These are phyloP conservation scores for Saccostrea cuccullata DNA, from an alignment of 1,140 invertebrate species.

Conservation along the genomic window DNA sequence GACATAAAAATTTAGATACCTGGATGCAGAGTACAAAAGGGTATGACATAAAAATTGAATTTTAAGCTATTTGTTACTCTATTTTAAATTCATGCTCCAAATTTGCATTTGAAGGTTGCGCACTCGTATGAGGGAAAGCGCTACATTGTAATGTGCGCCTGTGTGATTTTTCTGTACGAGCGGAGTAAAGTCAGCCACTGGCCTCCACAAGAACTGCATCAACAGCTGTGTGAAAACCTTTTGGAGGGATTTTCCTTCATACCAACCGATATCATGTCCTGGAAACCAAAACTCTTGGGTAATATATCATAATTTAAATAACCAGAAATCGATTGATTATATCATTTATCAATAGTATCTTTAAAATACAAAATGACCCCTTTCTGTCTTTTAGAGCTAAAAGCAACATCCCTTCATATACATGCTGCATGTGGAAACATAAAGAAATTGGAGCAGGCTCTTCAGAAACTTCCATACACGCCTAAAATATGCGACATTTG, in stretches of 20 bases:
- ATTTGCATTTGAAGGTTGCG: slow-evolving; percentile 35
- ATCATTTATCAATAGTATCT: no score
- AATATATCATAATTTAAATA: neutral
- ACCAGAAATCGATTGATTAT: neutral
- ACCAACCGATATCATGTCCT: slow-evolving; percentile 60
- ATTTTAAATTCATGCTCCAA: neutral
- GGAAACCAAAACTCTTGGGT: slow-evolving; percentile 52
- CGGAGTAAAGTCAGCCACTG: slow-evolving; percentile 58
- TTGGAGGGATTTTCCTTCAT: slow-evolving; percentile 60
- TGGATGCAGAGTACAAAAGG: slow-evolving; percentile 62
- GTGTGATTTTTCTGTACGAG: slow-evolving; percentile 62
- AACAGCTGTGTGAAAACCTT: slow-evolving; percentile 52
- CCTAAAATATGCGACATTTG: slow-evolving; percentile 33
- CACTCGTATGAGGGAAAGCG: slow-evolving; percentile 50
- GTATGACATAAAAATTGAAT: neutral
- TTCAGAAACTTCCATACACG: slow-evolving; percentile 44
- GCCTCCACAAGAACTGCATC: slow-evolving; percentile 39
- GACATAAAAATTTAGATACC: slow-evolving; percentile 53
- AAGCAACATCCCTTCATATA: slow-evolving; percentile 41
- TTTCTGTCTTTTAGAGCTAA: neutral
- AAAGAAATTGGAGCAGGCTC: slow-evolving; percentile 48
- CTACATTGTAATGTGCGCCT: slow-evolving; percentile 54
- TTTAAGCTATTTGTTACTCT: neutral
- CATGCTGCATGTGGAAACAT: slow-evolving; percentile 44
- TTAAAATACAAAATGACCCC: neutral